Evolutionary conservation across 2,888 invertebrate species (phyloP).

Genomic region (Anticlea derivata): DNA sequence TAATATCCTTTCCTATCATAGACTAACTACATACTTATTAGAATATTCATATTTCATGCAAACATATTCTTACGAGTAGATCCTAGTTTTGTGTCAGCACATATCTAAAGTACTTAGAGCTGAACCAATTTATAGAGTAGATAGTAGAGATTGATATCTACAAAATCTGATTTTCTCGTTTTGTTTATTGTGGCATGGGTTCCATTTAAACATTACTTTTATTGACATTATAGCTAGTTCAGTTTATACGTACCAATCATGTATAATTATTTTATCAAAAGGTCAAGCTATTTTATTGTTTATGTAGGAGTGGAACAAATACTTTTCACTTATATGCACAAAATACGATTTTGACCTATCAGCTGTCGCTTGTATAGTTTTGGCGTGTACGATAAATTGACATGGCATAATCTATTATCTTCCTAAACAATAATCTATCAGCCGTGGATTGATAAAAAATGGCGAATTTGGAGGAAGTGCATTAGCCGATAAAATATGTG

Average conservation of each 20-base stretch:
- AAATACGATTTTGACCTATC: not conserved
- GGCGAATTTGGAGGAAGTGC: conserved; percentile 12
- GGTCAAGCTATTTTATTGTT: conserved; percentile 6
- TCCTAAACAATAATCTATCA: not conserved
- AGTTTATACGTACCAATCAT: conserved; percentile 9
- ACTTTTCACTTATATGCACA: not conserved
- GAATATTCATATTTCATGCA: conserved; percentile 1
- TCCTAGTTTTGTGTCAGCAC: too few species aligned
- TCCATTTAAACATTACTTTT: conserved; percentile 8
- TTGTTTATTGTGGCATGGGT: not conserved
- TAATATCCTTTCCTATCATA: conserved; percentile 46
- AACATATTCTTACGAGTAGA: not conserved
- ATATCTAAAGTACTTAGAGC: not conserved
- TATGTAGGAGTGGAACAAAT: not conserved
- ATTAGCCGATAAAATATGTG: conserved; percentile 13
- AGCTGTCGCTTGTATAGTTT: not conserved
- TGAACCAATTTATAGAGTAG: not conserved
- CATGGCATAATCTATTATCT: not conserved
- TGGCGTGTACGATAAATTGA: not conserved
- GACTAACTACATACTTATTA: conserved; percentile 2
- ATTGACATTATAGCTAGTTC: conserved; percentile 28
- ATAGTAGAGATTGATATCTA: not conserved
- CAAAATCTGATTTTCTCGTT: conserved; percentile 26
- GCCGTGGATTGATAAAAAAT: conserved; percentile 11
- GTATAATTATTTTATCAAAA: conserved; percentile 5